Evolutionary conservation across 1,140 invertebrate species (phyloP), one percentile per base, ranked within the genome.

Genomic region (Drosophila willistoni): DNA sequence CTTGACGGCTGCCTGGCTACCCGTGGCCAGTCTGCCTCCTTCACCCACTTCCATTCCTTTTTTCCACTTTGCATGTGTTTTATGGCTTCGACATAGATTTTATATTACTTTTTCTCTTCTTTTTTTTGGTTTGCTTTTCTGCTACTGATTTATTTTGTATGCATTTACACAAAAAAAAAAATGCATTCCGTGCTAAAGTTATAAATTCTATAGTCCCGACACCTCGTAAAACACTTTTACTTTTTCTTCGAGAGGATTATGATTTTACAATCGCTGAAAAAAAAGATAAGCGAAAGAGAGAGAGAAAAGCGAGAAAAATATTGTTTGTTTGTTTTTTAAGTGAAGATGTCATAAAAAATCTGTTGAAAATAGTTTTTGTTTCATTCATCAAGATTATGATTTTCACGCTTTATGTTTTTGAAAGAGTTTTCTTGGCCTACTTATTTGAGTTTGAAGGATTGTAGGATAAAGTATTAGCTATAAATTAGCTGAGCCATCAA

Each of bases 171-270:
- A 44, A 17, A 14, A 44, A 44, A 44, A 44, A 51, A 51, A 51
- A 22, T 12, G 60, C 60, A 76, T 75, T 60, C 39, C 41, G 7
- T 51, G 72, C n/a, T 14, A 13, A 55, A 68, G 73, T 77, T 77
- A 75, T 77, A 77, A 77, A 77, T 77, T 77, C 74, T 71, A 66
- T 61, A 47, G 62, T 33, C 60, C 29, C 79, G 79, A 75, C 77
- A 79, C 55, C 70, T 87, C 86, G 80, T 86, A 86, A 86, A 86
- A 87, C 83, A 87, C 73, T 89, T 73, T 87, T 73, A 41, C 55
- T 33, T 72, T 81, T 79, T 82, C 63, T 82, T 71, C 39, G 19
- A 34, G 42, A 54, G 61, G 60, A 76, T 76, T 75, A 41, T 60
- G 44, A 64, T 56, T 60, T 34, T 36, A 55, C 12, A 36, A 55